Evolutionary conservation across 53 echinoderm and acorn worm species (phyloP), one percentile per base, ranked within the genome.

Genomic region (Temnopleurus reevesii): DNA sequence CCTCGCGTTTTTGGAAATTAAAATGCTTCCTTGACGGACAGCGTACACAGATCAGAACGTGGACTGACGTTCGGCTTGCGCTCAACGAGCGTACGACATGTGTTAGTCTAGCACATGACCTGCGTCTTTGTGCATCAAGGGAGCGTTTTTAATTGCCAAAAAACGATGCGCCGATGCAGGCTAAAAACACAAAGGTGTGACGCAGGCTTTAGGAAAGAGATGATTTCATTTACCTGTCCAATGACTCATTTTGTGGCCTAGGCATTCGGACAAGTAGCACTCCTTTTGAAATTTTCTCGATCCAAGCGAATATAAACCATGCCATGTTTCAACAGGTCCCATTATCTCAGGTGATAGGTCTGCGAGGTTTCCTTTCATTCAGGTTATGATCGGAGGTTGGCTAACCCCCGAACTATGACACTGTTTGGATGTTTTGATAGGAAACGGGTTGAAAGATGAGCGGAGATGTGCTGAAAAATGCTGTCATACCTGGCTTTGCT

Each of bases 401-500:
- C 17, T 80, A 49, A 83, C 54, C 57, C 54, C 4, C 83, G 83
- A 83, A 83, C 83, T 83, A 35, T 12, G 51, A 56, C 53, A 55
- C 56, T 35, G 83, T 83, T 33, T 54, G 54, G 83, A 55, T 83
- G 83, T 83, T 83, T 83, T 55, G 83, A 83, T 54, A 55, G 56
- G 55, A 83, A 53, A 34, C 23, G 57, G 83, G 83, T 83, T 83
- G 83, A 83, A 55, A 83, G 83, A 83, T 23, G 83, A 55, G 57
- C 83, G 54, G 24, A 31, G 55, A 55, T 55, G 57, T 83, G 83
- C 54, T 83, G 83, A 83, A n/a, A n/a, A 55, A 55, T 83, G 54
- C 83, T 36, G 56, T 83, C 83, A 55, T 13, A 46, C 28, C 46
- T 46, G 80, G 25, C 34, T 0, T 34, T 5, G 47, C 6, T 25